These are phyloP conservation scores for Cairina moschata DNA, from an alignment of 2,113 vertebrate species.

Conservation along the genomic window DNA sequence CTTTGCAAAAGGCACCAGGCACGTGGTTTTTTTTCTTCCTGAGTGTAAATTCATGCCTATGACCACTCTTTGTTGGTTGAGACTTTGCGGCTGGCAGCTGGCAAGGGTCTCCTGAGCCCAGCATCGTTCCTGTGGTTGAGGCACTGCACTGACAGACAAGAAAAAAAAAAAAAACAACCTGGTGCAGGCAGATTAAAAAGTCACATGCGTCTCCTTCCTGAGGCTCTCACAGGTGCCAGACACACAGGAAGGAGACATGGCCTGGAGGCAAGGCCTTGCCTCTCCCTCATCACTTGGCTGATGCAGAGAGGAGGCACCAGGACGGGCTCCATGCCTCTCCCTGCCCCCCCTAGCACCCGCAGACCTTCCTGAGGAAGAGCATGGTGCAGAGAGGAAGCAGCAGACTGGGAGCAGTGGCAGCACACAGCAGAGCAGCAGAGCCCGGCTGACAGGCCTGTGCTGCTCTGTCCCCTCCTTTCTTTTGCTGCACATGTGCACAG, in stretches of 20 bases:
- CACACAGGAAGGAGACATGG: background rate
- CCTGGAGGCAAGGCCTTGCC: background rate
- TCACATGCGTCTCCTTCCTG: background rate
- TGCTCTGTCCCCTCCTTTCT: background rate
- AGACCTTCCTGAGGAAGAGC: background rate
- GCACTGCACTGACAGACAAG: background rate
- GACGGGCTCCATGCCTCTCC: background rate
- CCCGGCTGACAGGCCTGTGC: background rate
- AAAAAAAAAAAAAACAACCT: background rate
- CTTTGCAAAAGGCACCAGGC: background rate
- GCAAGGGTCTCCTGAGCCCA: background rate
- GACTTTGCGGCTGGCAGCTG: fast-evolving
- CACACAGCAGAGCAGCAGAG: background rate
- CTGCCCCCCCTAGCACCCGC: background rate
- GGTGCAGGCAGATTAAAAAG: background rate
- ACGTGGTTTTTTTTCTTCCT: background rate
- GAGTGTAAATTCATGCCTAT: fast-evolving
- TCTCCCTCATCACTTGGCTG: background rate
- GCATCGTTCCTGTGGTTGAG: background rate
- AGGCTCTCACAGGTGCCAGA: background rate
- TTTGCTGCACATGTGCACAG: background rate
- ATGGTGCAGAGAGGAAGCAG: background rate
- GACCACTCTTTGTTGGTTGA: background rate
- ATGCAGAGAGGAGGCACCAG: background rate
- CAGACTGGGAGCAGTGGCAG: background rate